Conservation (phyloP, 2,797 vertebrate species). For the Hippopotamyrus pictus region DNA sequence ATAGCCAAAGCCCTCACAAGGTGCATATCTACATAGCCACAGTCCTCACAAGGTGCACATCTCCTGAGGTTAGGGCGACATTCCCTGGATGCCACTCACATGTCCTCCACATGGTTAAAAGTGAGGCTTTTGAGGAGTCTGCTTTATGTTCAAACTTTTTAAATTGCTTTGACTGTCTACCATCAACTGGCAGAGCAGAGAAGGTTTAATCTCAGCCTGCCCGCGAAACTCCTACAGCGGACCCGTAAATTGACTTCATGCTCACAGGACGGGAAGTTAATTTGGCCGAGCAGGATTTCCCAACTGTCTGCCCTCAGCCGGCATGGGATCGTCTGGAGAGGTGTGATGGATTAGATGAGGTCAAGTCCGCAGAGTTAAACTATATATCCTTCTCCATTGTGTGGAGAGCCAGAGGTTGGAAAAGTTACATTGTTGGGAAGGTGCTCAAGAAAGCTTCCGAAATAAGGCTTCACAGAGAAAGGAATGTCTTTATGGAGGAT, state of each 20-base stretch:
- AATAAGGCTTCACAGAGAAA: slow-evolving; percentile 58
- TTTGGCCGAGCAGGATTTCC: background rate
- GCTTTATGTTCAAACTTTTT: background rate
- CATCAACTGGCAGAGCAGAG: background rate
- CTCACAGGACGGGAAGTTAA: background rate
- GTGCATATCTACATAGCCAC: too few species aligned
- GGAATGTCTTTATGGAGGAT: slow-evolving; percentile 67
- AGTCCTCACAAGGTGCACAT: too few species aligned
- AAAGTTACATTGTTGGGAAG: slow-evolving; percentile 37
- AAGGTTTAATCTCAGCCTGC: background rate
- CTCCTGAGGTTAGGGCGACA: background rate
- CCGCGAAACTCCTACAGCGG: background rate
- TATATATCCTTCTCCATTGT: slow-evolving; percentile 57
- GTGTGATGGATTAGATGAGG: slow-evolving; percentile 49
- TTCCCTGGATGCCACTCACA: background rate
- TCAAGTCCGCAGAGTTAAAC: slow-evolving; percentile 60
- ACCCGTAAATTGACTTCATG: background rate
- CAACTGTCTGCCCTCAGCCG: background rate
- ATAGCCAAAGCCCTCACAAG: too few species aligned
- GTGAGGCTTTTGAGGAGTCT: background rate
- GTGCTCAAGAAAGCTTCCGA: slow-evolving; percentile 30
- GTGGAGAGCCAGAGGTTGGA: slow-evolving; percentile 52
- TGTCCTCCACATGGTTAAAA: background rate
- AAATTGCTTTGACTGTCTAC: background rate
- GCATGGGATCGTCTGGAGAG: slow-evolving; percentile 38